Base-by-base conservation (phyloP, 2,797 vertebrate species). In the Melanotaenia pygmaea region DNA sequence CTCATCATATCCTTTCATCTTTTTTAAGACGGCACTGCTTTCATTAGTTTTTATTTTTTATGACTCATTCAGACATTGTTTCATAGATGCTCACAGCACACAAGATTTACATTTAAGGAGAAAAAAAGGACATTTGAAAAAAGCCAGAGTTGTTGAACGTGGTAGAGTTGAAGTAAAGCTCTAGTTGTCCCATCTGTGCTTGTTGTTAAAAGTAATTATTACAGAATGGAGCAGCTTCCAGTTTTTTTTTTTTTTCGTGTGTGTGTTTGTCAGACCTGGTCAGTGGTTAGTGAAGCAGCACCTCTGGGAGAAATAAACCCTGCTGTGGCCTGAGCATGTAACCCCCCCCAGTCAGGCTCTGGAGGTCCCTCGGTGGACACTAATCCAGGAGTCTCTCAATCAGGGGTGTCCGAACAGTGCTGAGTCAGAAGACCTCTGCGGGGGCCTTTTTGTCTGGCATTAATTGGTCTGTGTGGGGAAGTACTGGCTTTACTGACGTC, bases 381-480 rank as follows among this genome's bases (percentile, higher is more conserved):
- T 18, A 68, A 73, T 54, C 67, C 38, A 64, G 74, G 66, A 85
- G 22, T 61, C 50, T 67, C 37, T 50, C 12, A 3, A 59, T 35
- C 58, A 51, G 64, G n/a, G 64, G 58, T 76, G 61, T 73, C 57
- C 40, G 70, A 76, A 59, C 82, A 81, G 30, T 84, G 88, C 87
- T 90, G 85, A 90, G 86, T 92, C 90, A 91, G 84, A 32, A 69
- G 74, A 67, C 69, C 79, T 91, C 78, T 56, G 72, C 69, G 40
- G 83, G 89, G 90, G 83, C 81, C 89, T 86, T 89, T 84, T 85
- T 75, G 77, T 91, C 87, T 92, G 82, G 71, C 67, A 86, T 91
- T 93, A 91, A 92, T 91, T 90, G 83, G 85, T 64, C 81, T 85
- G 79, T 37, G 57, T 84, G 69, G 74, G 80, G 77, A 84, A 88